phyloP scores from a whole-genome alignment of 2,113 vertebrate species.

The Fulmarus glacialis region DNA sequence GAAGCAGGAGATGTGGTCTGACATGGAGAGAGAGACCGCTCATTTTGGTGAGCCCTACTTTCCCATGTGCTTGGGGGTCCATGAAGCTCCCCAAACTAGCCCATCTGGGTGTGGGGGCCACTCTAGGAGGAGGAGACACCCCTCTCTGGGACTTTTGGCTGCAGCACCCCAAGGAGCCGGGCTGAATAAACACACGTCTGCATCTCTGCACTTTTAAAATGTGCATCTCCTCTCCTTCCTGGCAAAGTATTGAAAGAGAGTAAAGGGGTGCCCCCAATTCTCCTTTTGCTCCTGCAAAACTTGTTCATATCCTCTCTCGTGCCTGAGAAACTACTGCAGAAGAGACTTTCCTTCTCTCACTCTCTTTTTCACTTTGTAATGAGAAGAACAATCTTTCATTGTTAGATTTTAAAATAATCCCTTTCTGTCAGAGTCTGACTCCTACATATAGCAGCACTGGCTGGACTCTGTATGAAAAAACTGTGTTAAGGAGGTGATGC shows the following conservation, averaged over 20 bases:
- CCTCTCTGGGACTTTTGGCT: not conserved
- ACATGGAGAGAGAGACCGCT: not conserved
- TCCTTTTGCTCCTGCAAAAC: not conserved
- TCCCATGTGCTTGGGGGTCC: not conserved
- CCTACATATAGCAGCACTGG: not conserved
- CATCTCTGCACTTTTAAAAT: not conserved
- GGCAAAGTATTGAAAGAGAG: not conserved
- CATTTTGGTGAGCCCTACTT: not conserved
- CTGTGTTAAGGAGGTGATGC: not conserved
- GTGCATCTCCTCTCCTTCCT: not conserved
- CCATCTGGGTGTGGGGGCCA: not conserved
- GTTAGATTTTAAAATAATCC: not conserved
- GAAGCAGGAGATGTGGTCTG: not conserved
- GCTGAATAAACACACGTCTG: not conserved
- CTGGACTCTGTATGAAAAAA: not conserved
- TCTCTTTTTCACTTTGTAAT: not conserved
- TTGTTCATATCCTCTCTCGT: not conserved
- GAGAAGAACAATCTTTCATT: not conserved
- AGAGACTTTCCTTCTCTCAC: not conserved
- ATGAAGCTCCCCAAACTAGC: not conserved
- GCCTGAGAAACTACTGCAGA: not conserved
- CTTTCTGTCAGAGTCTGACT: not conserved
- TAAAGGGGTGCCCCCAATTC: not conserved
- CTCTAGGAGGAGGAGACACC: not conserved
- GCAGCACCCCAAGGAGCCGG: not conserved